These are phyloP conservation scores for Cephus pulcher DNA, from an alignment of 2,888 invertebrate genomes.

Conservation along the genomic window DNA sequence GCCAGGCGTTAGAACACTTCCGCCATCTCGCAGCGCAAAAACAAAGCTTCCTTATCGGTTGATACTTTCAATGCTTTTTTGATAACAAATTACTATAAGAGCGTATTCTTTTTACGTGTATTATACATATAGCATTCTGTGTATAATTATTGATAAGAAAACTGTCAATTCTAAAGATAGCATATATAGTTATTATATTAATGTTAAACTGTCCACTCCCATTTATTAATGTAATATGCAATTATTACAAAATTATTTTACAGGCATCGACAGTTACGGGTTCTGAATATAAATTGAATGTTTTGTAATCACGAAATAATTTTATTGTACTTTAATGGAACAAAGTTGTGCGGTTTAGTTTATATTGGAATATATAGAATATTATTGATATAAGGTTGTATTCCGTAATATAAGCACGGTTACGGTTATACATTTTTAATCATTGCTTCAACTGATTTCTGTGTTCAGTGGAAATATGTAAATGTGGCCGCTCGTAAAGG, in stretches of 20 bases:
- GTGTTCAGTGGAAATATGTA: not conserved
- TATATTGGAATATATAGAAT: too few relatives aligned
- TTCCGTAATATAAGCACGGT: not conserved
- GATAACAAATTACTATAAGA: not conserved
- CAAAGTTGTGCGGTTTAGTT: too few relatives aligned
- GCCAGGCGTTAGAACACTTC: not conserved
- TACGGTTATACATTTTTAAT: not conserved
- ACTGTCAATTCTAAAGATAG: too few relatives aligned
- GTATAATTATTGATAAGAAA: too few relatives aligned
- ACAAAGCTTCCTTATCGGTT: not conserved
- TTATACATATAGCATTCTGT: too few relatives aligned
- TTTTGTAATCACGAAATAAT: too few relatives aligned
- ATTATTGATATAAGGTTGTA: not conserved
- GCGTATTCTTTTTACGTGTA: too few relatives aligned
- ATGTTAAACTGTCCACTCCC: too few relatives aligned
- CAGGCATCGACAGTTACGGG: not conserved
- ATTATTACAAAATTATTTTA: not conserved
- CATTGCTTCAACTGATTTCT: not conserved
- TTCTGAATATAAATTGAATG: not conserved
- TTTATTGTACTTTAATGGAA: too few relatives aligned
- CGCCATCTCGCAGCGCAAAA: not conserved
- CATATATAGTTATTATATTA: too few relatives aligned
- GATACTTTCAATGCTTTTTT: not conserved
- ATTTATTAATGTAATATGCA: too few relatives aligned
- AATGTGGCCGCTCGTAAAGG: too few relatives aligned